Percentiles rank a stretch among this genome's conserved stretches.
phyloP scores from a whole-genome alignment of 2,113 vertebrate species.

The Chauna torquata region DNA sequence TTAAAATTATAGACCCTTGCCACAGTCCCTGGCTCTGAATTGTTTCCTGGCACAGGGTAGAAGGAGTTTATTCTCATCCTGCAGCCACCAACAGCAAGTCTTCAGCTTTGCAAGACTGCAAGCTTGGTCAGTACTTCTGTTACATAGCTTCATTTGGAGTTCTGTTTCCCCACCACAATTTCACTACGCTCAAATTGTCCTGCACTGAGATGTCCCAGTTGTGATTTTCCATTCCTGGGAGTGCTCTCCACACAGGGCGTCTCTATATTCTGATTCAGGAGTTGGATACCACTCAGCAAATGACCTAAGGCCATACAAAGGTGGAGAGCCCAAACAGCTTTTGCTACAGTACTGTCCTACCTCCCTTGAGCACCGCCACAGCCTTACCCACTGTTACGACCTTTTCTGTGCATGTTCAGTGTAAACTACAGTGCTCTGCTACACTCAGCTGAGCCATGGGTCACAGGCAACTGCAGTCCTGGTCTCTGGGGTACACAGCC shows the following conservation, averaged over 20 bases:
- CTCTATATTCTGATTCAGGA: neutral
- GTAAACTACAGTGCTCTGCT: neutral
- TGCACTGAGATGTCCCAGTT: neutral
- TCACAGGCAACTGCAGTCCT: neutral
- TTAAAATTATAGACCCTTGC: neutral
- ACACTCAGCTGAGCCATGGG: neutral
- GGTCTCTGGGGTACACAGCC: neutral
- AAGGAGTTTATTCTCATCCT: neutral
- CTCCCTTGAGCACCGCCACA: neutral
- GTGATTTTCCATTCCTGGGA: neutral
- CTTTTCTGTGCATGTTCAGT: neutral
- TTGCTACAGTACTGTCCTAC: neutral
- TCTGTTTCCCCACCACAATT: neutral
- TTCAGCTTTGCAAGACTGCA: neutral
- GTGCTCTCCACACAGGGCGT: neutral
- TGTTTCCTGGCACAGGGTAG: neutral
- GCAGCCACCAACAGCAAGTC: neutral
- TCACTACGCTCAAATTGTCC: neutral
- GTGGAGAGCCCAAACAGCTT: neutral
- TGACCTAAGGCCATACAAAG: neutral
- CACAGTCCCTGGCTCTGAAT: neutral
- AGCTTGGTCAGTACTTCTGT: neutral
- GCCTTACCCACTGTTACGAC: neutral
- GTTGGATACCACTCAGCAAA: neutral
- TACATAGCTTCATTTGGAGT: neutral